Evolutionary conservation across 2,113 vertebrate genomes (phyloP), one percentile per base, ranked within the genome.

Genomic region (Passer montanus): DNA sequence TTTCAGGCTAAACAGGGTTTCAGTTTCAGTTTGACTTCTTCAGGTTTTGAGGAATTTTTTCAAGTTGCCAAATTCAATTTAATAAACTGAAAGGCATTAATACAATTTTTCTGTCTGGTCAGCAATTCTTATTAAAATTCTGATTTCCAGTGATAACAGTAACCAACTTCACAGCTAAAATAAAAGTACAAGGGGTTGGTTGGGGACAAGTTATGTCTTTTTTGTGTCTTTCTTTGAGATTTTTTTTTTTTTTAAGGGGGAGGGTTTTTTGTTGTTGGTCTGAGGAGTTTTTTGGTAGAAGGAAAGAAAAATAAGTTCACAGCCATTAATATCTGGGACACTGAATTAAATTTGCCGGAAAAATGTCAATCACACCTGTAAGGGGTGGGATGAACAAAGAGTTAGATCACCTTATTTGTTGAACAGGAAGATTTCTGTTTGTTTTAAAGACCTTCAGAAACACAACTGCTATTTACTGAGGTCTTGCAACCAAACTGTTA

Each of bases 181-280:
- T 10, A 3, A 67, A 90, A 79, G 14, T 7, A 43, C 1, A 46
- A 8, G 2, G 2, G 8, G 9, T 8, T 15, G 20, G 5, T 6
- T 31, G 10, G 1, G 30, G 33, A 7, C 7, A 1, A 5, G 0
- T 7, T 21, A 6, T 33, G 30, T 21, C 24, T 9, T 69, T 14
- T 6, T 41, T 21, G 7, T 33, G 30, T 21, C 24, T 9, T 69
- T 14, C 6, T 41, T 46, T 3, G 31, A 21, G 26, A 24, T 11
- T 9, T 37, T 35, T 52, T 41, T 50, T 41, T 41, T 41, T 41
- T 58, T n/a, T 4, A 1, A 5, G 7, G 3, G 3, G 7, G 13
- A 63, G 11, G 17, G 28, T 23, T 23, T 31, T 70, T 22, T 26
- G 12, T 6, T 7, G 1, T 16, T 60, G 15, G 3, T 20, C 55